Conservation (phyloP, 2,113 vertebrate species). For the Anhinga anhinga region DNA sequence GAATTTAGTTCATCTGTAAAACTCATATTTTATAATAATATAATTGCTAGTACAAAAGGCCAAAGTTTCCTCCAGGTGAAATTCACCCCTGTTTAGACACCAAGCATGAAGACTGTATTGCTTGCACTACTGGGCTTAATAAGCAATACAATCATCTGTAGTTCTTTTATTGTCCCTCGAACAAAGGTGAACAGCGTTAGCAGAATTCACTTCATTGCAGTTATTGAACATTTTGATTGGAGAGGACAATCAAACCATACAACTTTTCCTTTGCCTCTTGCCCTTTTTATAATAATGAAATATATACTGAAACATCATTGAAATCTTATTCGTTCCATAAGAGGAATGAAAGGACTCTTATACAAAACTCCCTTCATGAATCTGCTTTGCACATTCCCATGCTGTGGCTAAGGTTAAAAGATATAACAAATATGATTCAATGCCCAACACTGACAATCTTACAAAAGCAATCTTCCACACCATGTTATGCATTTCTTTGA, state of each 20-base stretch:
- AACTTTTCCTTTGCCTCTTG: neutral
- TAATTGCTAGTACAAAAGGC: neutral
- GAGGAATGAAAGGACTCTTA: neutral
- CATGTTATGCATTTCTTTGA: neutral
- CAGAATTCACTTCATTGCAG: neutral
- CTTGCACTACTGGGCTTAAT: neutral
- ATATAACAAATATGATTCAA: neutral
- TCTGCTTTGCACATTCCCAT: neutral
- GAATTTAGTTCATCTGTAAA: neutral
- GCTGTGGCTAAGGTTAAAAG: neutral
- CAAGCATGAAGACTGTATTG: neutral
- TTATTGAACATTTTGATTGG: neutral
- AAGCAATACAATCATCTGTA: neutral
- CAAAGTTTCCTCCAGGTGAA: neutral
- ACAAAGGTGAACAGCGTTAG: neutral
- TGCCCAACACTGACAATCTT: neutral
- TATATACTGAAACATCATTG: neutral
- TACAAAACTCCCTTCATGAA: neutral
- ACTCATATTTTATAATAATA: neutral
- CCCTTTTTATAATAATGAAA: neutral
- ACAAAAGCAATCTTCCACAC: neutral
- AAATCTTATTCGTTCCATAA: neutral
- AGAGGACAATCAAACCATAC: neutral
- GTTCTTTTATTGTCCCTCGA: neutral
- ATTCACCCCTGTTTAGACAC: neutral